Evolutionary conservation across 2,797 vertebrate species (phyloP), one percentile per base, ranked within the genome.

Genomic region (Carduelis carduelis): DNA sequence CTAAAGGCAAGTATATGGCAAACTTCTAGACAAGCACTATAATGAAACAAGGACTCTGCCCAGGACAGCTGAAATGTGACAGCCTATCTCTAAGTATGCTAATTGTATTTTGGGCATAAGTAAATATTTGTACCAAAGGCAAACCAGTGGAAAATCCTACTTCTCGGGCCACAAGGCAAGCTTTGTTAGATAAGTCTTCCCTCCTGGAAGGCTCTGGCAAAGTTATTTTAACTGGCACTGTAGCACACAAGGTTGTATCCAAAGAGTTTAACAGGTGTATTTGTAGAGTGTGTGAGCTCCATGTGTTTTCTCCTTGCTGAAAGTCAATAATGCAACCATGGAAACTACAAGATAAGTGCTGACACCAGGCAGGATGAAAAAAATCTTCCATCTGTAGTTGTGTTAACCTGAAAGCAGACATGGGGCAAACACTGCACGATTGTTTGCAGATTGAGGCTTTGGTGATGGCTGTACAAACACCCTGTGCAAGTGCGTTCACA

Each of bases 271-370:
- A 68, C 70, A 95, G 96, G 90, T 93, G 70, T 93, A 57, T 82
- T 75, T 68, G 86, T 77, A 82, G 56, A 68, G 64, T 47, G 26
- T 79, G 90, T 61, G 64, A 92, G 56, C 68, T 96, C 79, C 71
- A 41, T 93, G 83, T 85, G 81, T 92, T 91, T 94, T 90, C 75
- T 81, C 50, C 92, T 89, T 59, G 75, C 89, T 50, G 46, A 75
- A 34, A 89, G 87, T 89, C 95, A 94, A 89, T 93, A 87, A 95
- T 50, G 90, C 94, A 94, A 92, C 95, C 93, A 96, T 94, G 92
- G 95, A 93, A 96, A 96, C 90, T 27, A 76, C 59, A 93, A 92
- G 83, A 89, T n/a, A 95, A 85, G 64, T 83, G 75, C 64, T 68
- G 75, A 85, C 77, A 95, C 63, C 28, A 55, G 57, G 55, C 84